These are phyloP conservation scores for Danionella cerebrum DNA, from an alignment of 2,113 vertebrate genomes.

Conservation along the genomic window DNA sequence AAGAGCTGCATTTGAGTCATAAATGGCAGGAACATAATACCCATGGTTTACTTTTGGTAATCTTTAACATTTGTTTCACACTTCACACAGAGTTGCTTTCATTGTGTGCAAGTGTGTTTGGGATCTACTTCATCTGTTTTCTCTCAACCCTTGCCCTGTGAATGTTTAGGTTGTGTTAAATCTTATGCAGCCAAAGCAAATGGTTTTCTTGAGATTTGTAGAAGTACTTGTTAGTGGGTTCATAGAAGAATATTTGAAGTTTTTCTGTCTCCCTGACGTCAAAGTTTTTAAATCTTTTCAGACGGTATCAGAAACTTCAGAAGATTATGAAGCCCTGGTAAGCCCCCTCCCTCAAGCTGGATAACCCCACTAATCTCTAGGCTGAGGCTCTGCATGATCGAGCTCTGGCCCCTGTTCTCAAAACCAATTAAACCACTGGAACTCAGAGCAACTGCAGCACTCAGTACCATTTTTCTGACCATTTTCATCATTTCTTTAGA, in stretches of 20 bases:
- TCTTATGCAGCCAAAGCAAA: constrained; percentile 5
- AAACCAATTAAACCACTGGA: constrained; percentile 27
- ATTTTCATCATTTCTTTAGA: constrained; percentile 40
- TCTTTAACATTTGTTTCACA: background rate
- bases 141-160: background rate
- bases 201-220: background rate
- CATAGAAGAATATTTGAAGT: constrained; percentile 29
- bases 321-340: constrained; percentile 99
- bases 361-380: constrained; percentile 60
- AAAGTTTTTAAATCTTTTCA: constrained; percentile 91
- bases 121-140: constrained; percentile 15
- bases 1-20: background rate
- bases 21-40: background rate
- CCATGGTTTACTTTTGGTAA: background rate
- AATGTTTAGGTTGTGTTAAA: background rate
- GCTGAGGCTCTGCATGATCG: constrained; percentile 71
- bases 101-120: background rate
- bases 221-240: background rate
- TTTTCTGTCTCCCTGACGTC: constrained; percentile 59
- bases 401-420: constrained; percentile 51
- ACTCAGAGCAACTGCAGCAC: constrained; percentile 19
- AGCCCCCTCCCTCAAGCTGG: constrained; percentile 58
- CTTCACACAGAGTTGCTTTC: background rate
- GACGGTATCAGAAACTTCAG: constrained; percentile 98
- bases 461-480: constrained; percentile 19